Conservation (phyloP, 2,888 invertebrate species). For the Cephus spinipes region DNA sequence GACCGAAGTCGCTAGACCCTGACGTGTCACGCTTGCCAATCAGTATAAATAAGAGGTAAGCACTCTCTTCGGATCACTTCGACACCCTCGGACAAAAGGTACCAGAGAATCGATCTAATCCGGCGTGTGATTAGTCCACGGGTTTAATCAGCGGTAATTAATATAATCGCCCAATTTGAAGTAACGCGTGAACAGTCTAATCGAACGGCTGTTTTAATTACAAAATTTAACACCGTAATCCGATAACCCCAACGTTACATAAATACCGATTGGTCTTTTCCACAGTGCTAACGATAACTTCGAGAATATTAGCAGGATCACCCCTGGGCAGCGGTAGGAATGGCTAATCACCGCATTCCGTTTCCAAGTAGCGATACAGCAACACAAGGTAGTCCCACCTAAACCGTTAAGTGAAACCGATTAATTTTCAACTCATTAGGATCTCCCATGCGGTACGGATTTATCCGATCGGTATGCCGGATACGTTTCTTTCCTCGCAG, state of each 20-base stretch:
- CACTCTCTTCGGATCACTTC: not conserved
- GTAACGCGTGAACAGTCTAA: not conserved
- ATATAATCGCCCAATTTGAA: not conserved
- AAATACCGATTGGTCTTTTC: not conserved
- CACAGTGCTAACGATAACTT: not conserved
- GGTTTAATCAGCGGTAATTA: not conserved
- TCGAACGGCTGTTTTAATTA: not conserved
- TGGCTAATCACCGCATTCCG: not conserved
- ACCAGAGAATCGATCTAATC: slow-evolving; percentile 3
- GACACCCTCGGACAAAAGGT: not conserved
- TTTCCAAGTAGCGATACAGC: not conserved
- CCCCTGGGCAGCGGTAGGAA: not conserved
- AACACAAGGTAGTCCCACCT: not conserved
- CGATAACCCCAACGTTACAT: not conserved
- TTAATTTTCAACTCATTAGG: not conserved
- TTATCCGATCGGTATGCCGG: not conserved
- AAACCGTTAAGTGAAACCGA: not conserved
- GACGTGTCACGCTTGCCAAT: slow-evolving; percentile 29
- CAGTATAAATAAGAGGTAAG: slow-evolving; percentile 30
- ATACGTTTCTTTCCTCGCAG: not conserved
- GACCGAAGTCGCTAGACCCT: slow-evolving; percentile 33
- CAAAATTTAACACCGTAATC: not conserved
- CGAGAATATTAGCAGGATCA: not conserved
- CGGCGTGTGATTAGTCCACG: not conserved
- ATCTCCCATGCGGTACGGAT: not conserved